These are phyloP conservation scores for Emydoidea blandingii DNA, from an alignment of 2,797 vertebrate species.

Conservation along the genomic window DNA sequence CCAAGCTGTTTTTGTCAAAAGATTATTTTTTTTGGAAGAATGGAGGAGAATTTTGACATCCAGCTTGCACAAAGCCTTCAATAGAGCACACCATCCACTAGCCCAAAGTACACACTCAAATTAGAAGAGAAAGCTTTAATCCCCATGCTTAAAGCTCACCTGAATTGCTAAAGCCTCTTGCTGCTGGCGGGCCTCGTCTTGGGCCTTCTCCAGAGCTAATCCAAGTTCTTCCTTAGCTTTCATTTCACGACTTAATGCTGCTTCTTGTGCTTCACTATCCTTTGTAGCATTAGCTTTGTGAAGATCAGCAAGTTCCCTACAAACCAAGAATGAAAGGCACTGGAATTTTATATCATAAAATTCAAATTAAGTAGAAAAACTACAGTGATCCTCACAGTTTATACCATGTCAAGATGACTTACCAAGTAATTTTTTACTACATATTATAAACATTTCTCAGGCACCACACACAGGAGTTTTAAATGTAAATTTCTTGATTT, in stretches of 20 bases:
- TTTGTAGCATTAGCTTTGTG: conserved; percentile 94
- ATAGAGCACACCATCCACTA: neutral
- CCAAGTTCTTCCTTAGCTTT: conserved; percentile 93
- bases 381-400: neutral
- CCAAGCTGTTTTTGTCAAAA: neutral
- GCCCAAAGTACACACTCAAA: fast-evolving
- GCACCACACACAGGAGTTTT: neutral
- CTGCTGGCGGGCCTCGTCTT: conserved; percentile 92
- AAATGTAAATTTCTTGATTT: neutral
- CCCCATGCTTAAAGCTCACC: conserved; percentile 73
- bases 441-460: neutral
- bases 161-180: conserved; percentile 94
- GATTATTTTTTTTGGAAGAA: neutral
- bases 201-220: conserved; percentile 88
- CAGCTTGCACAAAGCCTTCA: fast-evolving
- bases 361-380: neutral
- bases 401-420: neutral
- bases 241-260: conserved; percentile 88
- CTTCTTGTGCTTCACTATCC: conserved; percentile 93
- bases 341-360: neutral
- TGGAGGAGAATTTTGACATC: neutral
- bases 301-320: conserved; percentile 94
- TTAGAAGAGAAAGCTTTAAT: neutral
- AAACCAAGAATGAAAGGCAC: conserved; percentile 2
- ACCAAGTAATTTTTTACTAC: neutral